A percentile compares a stretch with the other conserved stretches of the same genome.
Conservation (phyloP, 2,888 invertebrate genomes). For the Philaethria dido region DNA sequence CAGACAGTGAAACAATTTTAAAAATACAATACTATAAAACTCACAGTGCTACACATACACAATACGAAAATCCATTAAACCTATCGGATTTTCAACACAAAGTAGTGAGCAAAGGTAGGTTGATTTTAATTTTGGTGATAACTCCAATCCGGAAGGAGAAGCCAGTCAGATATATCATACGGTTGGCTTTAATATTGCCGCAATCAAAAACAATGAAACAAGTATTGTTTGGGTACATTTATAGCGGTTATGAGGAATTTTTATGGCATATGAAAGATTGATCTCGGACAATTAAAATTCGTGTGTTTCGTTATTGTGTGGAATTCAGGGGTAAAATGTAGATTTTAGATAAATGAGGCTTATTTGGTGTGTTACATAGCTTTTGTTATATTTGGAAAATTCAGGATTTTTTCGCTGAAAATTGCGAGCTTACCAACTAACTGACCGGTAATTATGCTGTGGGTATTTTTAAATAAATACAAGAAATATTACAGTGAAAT, state of each 20-base stretch:
- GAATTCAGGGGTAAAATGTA: background rate
- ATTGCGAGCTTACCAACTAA: too few species aligned
- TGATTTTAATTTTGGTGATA: conserved; percentile 44
- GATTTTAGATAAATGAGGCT: conserved; percentile 9
- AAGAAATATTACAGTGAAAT: too few species aligned
- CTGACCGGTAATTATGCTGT: too few species aligned
- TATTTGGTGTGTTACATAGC: background rate
- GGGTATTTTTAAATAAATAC: too few species aligned
- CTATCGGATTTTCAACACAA: conserved; percentile 6
- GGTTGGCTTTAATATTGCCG: conserved; percentile 43
- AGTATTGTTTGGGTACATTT: conserved; percentile 41
- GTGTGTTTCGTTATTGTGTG: background rate
- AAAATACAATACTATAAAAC: too few species aligned
- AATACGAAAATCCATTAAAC: conserved; percentile 10
- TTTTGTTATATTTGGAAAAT: conserved; percentile 1
- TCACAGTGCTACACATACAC: too few species aligned
- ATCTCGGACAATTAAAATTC: conserved; percentile 37
- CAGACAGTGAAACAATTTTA: too few species aligned
- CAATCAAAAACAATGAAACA: conserved; percentile 42
- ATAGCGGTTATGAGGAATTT: conserved; percentile 39
- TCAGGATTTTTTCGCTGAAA: too few species aligned
- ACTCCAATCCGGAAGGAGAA: conserved; percentile 34
- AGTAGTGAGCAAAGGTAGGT: conserved; percentile 41
- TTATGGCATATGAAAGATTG: conserved; percentile 41
- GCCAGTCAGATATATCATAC: conserved; percentile 39